phyloP scores from a whole-genome alignment of 37 sponge, comb jelly and placozoan genomes.

The Agelas oroides region DNA sequence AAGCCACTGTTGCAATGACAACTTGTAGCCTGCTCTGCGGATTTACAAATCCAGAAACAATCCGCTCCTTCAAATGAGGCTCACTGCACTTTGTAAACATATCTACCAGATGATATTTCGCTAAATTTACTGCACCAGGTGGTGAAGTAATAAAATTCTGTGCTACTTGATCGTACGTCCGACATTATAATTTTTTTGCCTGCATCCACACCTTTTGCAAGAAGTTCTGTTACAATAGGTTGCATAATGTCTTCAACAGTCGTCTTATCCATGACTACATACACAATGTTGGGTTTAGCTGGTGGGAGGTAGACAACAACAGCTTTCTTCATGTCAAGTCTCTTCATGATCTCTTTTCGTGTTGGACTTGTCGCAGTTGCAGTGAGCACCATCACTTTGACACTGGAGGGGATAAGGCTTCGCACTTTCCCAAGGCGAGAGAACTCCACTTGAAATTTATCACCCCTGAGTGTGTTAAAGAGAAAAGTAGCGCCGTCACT shows the following conservation, averaged over 20 bases:
- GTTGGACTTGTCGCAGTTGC: constrained; percentile 10
- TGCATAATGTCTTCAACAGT: too few species aligned
- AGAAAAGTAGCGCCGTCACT: too few species aligned
- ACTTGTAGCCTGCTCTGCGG: too few species aligned
- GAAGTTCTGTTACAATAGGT: too few species aligned
- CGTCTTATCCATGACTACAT: background rate
- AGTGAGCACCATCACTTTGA: constrained; percentile 5
- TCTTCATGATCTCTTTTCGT: background rate
- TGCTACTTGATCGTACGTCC: too few species aligned
- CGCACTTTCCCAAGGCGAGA: too few species aligned
- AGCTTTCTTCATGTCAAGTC: background rate
- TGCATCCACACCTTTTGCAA: too few species aligned
- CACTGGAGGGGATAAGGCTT: background rate
- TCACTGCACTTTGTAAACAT: background rate
- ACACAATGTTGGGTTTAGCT: constrained; percentile 15
- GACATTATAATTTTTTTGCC: too few species aligned
- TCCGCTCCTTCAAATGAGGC: background rate
- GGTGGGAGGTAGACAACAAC: background rate
- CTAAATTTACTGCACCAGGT: background rate
- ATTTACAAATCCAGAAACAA: constrained; percentile 5
- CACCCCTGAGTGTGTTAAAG: too few species aligned
- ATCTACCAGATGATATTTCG: constrained; percentile 2
- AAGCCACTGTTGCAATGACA: too few species aligned
- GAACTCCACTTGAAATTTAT: too few species aligned
- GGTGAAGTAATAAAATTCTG: constrained; percentile 1